Percentiles rank a stretch among this genome's conserved stretches.
Conservation (phyloP, 2,113 vertebrate species). For the Prunella himalayana region DNA sequence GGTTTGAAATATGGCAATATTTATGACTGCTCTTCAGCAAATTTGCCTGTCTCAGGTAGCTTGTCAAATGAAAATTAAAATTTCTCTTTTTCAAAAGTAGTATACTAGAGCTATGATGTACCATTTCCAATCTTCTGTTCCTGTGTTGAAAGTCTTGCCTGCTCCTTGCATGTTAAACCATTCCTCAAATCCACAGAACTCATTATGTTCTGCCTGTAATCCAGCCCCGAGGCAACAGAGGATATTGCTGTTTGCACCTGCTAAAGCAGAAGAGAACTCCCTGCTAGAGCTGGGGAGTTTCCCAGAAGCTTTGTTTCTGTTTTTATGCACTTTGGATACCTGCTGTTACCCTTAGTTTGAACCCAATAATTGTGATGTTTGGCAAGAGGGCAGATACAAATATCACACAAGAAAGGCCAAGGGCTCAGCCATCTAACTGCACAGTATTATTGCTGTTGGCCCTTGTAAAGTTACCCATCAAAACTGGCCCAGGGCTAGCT, state of each 20-base stretch:
- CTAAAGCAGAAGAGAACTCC: neutral
- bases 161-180: neutral
- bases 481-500: neutral
- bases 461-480: neutral
- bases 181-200: neutral
- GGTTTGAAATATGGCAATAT: neutral
- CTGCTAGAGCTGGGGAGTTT: neutral
- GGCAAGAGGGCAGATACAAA: neutral
- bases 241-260: neutral
- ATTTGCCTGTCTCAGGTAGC: neutral
- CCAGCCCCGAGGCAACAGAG: neutral
- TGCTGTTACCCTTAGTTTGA: constrained; percentile 20
- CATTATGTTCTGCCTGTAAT: neutral
- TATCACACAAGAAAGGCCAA: neutral
- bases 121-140: neutral
- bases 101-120: neutral
- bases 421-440: neutral
- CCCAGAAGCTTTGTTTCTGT: neutral
- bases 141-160: neutral
- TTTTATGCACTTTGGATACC: neutral
- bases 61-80: neutral
- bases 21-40: neutral
- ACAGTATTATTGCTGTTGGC: rapidly evolving
- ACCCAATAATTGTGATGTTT: neutral
- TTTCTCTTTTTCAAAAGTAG: neutral